Evolutionary conservation across 2,113 vertebrate species (phyloP).

Genomic region (Cephalopholis sonnerati): DNA sequence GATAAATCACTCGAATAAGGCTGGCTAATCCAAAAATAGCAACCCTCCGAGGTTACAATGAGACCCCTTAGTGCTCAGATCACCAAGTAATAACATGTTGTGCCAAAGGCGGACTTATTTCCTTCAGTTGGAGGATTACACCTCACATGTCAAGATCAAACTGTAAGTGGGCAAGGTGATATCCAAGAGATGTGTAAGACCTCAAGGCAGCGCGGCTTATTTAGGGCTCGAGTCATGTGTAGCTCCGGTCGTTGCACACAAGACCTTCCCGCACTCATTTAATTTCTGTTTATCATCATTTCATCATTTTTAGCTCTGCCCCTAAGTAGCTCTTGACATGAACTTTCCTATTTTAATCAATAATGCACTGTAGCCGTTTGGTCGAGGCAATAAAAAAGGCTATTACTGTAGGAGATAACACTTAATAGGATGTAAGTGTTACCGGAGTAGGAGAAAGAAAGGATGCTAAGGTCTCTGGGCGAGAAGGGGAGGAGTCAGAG

Average conservation of each 20-base stretch:
- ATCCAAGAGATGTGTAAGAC: conserved; percentile 18
- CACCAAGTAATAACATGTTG: conserved; percentile 43
- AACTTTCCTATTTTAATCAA: conserved; percentile 43
- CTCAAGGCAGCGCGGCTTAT: conserved; percentile 23
- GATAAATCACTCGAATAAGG: conserved; percentile 20
- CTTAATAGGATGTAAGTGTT: conserved; percentile 38
- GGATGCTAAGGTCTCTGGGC: conserved; percentile 23
- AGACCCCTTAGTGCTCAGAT: conserved; percentile 19
- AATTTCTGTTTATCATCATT: conserved; percentile 1
- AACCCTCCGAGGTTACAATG: conserved; percentile 37
- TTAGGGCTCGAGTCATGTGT: not conserved
- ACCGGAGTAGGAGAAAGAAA: conserved; percentile 7
- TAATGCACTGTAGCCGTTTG: conserved; percentile 32
- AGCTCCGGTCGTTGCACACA: not conserved
- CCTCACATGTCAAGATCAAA: conserved; percentile 45
- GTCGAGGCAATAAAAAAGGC: conserved; percentile 35
- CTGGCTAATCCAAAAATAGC: conserved; percentile 35
- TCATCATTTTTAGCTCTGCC: conserved; percentile 1
- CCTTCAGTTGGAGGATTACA: conserved; percentile 26
- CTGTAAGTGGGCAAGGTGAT: conserved; percentile 29
- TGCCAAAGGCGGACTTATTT: conserved; percentile 23
- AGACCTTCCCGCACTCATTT: conserved; percentile 11
- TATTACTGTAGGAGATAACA: conserved; percentile 17
- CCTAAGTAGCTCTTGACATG: not conserved
- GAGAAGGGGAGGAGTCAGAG: conserved; percentile 20